Base-by-base conservation (phyloP, 2,888 invertebrate genomes). In the Pollenia amentaria region DNA sequence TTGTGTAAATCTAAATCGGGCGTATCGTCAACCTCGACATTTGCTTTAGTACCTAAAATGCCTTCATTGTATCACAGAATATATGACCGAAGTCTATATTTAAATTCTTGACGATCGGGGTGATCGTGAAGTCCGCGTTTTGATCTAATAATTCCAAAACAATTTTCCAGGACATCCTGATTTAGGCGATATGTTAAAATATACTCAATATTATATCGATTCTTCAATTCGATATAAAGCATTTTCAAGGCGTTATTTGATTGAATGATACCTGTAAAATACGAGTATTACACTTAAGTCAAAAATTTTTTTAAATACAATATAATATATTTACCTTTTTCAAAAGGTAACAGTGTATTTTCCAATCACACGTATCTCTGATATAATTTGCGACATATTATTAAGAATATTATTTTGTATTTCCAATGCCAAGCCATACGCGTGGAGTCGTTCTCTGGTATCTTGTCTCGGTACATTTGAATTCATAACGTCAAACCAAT, bases 121-220 rank as follows among this genome's bases (percentile, higher is more conserved):
- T 76, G 82, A 42, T 69, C 67, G 40, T 81, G 81, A 67, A 81
- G 57, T 4, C 75, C 81, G n/a, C 67, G 72, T 42, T 80, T 72
- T 11, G 55, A 55, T 73, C 73, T 53, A 29, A 81, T 73, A 46
- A 64, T 60, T 8, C 60, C 60, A 38, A 60, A 38, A 60, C 38
- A 60, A n/a, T 14, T 38, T 65, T 75, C 75, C n/a, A 81, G 62
- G 12, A 70, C 62, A 48, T 70, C 70, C 42, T 79, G 79, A 44
- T 70, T 79, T 14, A 79, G 67, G 40, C 72, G 44, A n/a, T 60
- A 60, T 9, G 60, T 60, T 60, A 60, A n/a, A 14, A 60, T 1
- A 12, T 60, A 40, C 12, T 60, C 60, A 12, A 60, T 60, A 40
- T 60, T 38, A 38, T 40, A 64, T 53, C 51, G 46, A 46, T 18